phyloP scores from a whole-genome alignment of 2,797 vertebrate genomes.

The Euphonia xanthogaster region DNA sequence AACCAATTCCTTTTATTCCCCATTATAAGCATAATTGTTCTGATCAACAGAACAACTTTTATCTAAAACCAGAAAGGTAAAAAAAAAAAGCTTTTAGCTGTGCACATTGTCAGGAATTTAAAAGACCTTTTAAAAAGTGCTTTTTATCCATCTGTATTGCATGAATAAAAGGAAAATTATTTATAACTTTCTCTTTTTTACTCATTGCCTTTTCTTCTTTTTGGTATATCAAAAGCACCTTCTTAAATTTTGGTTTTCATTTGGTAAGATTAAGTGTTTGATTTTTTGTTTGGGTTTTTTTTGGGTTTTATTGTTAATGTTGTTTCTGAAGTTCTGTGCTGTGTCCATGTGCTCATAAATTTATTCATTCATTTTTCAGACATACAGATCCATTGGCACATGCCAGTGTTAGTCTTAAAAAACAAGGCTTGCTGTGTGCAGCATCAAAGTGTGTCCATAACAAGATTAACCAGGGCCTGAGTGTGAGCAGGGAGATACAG shows the following conservation, averaged over 20 bases:
- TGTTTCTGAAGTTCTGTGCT: neutral
- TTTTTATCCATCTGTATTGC: neutral
- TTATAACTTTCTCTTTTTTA: neutral
- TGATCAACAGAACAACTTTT: neutral
- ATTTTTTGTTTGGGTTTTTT: neutral
- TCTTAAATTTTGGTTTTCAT: neutral
- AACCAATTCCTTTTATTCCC: neutral
- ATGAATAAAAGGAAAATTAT: neutral
- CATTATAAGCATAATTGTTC: neutral
- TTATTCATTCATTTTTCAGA: neutral
- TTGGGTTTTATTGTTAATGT: neutral
- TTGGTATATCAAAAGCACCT: neutral
- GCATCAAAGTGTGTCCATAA: neutral
- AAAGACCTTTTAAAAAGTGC: neutral
- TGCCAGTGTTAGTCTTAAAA: neutral
- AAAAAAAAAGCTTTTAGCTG: neutral
- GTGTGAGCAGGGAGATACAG: neutral
- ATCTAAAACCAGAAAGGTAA: neutral
- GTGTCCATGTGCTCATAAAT: neutral
- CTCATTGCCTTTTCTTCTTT: neutral
- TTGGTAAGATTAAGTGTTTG: neutral
- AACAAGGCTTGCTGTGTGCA: neutral
- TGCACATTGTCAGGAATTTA: neutral
- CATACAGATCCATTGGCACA: neutral
- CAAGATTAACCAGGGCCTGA: neutral